phyloP scores from a whole-genome alignment of 2,113 vertebrate genomes.

The Spizaetus ornatus region DNA sequence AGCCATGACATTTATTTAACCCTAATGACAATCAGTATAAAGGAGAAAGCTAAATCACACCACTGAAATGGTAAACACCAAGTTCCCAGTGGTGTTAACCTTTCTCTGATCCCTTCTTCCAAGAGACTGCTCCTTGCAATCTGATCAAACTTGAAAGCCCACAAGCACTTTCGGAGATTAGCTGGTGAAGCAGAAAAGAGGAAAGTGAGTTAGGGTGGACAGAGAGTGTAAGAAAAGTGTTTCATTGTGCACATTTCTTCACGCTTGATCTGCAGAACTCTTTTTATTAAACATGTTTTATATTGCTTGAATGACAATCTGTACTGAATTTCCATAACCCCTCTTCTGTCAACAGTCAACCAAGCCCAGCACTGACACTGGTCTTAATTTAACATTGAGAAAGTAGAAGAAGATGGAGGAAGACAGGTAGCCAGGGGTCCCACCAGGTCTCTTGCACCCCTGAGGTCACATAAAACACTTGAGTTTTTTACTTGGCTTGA shows the following conservation, averaged over 20 bases:
- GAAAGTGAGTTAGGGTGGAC: neutral
- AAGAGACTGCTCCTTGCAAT: neutral
- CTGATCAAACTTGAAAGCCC: conserved; percentile 36
- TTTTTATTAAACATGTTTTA: neutral
- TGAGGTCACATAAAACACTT: neutral
- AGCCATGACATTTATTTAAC: conserved; percentile 5
- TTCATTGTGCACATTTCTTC: neutral
- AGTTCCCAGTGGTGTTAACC: neutral
- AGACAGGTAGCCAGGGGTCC: neutral
- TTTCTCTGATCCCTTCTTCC: conserved; percentile 12
- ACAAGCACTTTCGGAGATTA: neutral
- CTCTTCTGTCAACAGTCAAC: neutral
- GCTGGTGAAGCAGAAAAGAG: neutral
- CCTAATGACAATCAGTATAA: neutral
- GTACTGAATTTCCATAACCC: neutral
- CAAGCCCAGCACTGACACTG: neutral
- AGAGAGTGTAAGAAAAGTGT: neutral
- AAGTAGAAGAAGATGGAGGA: neutral
- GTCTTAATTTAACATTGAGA: neutral
- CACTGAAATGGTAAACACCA: neutral
- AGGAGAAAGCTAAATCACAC: neutral
- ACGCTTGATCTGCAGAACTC: neutral
- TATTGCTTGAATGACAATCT: neutral
- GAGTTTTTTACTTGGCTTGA: neutral
- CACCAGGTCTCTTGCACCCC: neutral